Evolutionary conservation across 2,113 vertebrate species (phyloP), one percentile per base, ranked within the genome.

Genomic region (Cisticola juncidis): DNA sequence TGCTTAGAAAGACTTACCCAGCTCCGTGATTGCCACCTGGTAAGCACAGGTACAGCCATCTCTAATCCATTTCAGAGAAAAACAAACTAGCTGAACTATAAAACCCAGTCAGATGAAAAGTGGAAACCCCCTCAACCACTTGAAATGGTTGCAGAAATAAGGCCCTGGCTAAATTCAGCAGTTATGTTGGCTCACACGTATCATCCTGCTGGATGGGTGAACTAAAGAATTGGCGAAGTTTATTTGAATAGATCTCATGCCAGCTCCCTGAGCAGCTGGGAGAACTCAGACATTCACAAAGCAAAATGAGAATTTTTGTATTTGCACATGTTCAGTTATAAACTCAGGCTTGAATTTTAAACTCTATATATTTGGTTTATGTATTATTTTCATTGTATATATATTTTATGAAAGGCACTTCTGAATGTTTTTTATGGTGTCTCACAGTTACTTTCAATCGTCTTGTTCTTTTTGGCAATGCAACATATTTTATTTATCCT

Each of bases 401-500:
- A 7, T 54, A 72, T 95, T 60, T 79, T 65, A 45, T 28, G 31
- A 93, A 88, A 94, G 29, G 7, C 36, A 84, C 8, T 91, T 81
- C 18, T 61, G 23, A 91, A 48, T 4, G 3, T 42, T 66, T 94
- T 88, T 77, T 79, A 36, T 2, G 5, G 10, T 58, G 26, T 38
- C 22, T 89, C 53, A 65, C 31, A 36, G 38, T 73, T 12, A 21
- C 48, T 36, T 92, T 92, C 80, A 92, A 48, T 31, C 9, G 53
- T 45, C 57, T 53, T 81, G 5, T 35, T 81, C 36, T 31, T 91
- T 95, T 48, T 81, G 35, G 20, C 53, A 64, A 57, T 85, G 91
- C 53, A 87, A 56, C 10, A 18, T 80, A 54, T 73, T 93, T 94
- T 94, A 90, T 94, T 95, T 95, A 89, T 79, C 65, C 47, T 81